Evolutionary conservation across 1,140 invertebrate species (phyloP).

Genomic region (Caenorhabditis remanei): DNA sequence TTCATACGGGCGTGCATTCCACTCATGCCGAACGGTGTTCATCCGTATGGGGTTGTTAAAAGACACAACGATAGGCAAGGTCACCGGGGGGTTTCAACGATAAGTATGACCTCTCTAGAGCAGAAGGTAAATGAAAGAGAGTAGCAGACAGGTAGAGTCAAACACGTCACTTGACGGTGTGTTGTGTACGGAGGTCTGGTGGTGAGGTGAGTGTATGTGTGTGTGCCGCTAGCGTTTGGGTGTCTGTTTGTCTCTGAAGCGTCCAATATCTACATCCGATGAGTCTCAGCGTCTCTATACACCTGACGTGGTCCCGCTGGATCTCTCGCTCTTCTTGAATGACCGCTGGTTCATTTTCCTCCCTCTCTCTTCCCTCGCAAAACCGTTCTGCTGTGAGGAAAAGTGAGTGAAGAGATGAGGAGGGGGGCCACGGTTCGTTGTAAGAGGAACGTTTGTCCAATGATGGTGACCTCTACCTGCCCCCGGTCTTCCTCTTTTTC

Average conservation of each 20-base stretch:
- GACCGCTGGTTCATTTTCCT: slow-evolving; percentile 52
- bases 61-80: slow-evolving; percentile 44
- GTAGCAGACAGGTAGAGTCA: slow-evolving; percentile 49
- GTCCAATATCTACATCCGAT: slow-evolving; percentile 54
- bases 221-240: slow-evolving; percentile 45
- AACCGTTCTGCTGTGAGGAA: slow-evolving; percentile 36
- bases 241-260: slow-evolving; percentile 53
- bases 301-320: slow-evolving; percentile 1
- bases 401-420: background rate
- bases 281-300: slow-evolving; percentile 17
- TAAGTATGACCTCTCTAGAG: slow-evolving; percentile 49
- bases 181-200: slow-evolving; percentile 40
- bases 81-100: slow-evolving; percentile 1
- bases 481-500: background rate
- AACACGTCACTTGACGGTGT: slow-evolving; percentile 51
- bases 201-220: slow-evolving; percentile 42
- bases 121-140: slow-evolving; percentile 46
- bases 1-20: slow-evolving; percentile 7
- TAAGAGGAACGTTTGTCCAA: slow-evolving; percentile 46
- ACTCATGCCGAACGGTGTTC: slow-evolving; percentile 54
- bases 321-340: slow-evolving; percentile 39
- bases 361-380: background rate
- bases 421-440: slow-evolving; percentile 31
- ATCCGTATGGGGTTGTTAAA: slow-evolving; percentile 33
- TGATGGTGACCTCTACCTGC: slow-evolving; percentile 45